phyloP scores from a whole-genome alignment of 2,113 vertebrate genomes.

The Pionites leucogaster region DNA sequence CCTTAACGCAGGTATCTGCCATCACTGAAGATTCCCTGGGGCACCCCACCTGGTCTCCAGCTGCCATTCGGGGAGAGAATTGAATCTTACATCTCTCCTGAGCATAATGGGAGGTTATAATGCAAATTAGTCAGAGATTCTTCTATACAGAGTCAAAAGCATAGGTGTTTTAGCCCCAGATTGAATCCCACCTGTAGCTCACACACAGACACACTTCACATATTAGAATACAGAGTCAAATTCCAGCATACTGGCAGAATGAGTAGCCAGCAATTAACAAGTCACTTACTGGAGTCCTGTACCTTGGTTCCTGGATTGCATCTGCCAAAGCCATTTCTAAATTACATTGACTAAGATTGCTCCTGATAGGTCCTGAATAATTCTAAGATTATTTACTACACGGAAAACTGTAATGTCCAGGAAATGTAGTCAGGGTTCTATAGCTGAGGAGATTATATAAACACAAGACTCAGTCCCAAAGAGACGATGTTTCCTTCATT shows the following conservation, averaged over 20 bases:
- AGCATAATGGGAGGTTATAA: neutral
- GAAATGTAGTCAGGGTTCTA: neutral
- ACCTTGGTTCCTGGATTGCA: neutral
- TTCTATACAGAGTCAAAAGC: neutral
- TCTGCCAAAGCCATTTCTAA: neutral
- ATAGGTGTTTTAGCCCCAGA: neutral
- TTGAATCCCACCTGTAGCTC: neutral
- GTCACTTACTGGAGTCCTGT: neutral
- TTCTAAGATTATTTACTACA: neutral
- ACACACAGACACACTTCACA: neutral
- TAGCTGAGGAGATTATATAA: neutral
- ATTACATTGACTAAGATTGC: neutral
- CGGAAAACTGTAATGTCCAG: neutral
- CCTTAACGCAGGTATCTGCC: neutral
- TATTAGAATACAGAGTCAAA: neutral
- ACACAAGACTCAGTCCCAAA: neutral
- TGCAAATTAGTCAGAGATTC: neutral
- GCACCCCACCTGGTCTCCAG: neutral
- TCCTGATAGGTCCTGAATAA: neutral
- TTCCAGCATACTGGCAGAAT: neutral
- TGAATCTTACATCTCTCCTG: neutral
- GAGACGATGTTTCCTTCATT: neutral
- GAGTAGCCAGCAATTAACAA: neutral
- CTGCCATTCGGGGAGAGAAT: neutral
- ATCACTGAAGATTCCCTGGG: neutral